Conservation (phyloP, 1,140 invertebrate species). For the Drosophila persimilis region DNA sequence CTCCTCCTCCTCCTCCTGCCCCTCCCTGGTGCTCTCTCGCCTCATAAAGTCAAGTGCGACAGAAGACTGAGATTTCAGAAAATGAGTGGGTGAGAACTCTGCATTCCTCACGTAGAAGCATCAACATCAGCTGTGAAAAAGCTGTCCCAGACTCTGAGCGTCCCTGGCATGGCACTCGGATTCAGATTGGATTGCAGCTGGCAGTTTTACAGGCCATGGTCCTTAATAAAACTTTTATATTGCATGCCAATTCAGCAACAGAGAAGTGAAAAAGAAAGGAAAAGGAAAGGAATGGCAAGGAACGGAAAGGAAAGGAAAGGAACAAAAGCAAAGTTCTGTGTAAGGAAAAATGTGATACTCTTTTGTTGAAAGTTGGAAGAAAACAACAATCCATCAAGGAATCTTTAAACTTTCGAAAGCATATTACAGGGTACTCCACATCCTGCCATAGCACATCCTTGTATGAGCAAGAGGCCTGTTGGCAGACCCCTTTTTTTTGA, state of each 20-base stretch:
- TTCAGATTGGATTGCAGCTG: slow-evolving; percentile 48
- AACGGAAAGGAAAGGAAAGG: not conserved
- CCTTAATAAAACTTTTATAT: slow-evolving; percentile 62
- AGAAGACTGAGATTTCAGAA: slow-evolving; percentile 49
- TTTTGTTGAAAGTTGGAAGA: too few species aligned
- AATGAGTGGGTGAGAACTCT: slow-evolving; percentile 24
- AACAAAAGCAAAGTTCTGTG: slow-evolving; percentile 1
- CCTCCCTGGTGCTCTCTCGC: not conserved
- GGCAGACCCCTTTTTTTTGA: not conserved
- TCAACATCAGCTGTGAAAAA: slow-evolving; percentile 30
- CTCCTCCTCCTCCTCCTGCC: not conserved
- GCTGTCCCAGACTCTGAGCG: slow-evolving; percentile 26
- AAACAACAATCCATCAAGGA: too few species aligned
- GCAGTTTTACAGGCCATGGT: slow-evolving; percentile 52
- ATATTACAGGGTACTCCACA: too few species aligned
- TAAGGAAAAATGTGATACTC: too few species aligned
- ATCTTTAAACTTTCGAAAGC: too few species aligned
- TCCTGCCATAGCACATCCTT: not conserved
- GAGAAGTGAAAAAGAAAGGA: slow-evolving; percentile 3
- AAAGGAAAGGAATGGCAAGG: not conserved
- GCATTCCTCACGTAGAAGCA: slow-evolving; percentile 45
- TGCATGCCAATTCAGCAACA: slow-evolving; percentile 52
- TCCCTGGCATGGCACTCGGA: not conserved
- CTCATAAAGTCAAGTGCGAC: slow-evolving; percentile 63
- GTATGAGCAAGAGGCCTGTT: not conserved